Conservation (phyloP, 2,797 vertebrate species). For the Rhinatrema bivittatum region DNA sequence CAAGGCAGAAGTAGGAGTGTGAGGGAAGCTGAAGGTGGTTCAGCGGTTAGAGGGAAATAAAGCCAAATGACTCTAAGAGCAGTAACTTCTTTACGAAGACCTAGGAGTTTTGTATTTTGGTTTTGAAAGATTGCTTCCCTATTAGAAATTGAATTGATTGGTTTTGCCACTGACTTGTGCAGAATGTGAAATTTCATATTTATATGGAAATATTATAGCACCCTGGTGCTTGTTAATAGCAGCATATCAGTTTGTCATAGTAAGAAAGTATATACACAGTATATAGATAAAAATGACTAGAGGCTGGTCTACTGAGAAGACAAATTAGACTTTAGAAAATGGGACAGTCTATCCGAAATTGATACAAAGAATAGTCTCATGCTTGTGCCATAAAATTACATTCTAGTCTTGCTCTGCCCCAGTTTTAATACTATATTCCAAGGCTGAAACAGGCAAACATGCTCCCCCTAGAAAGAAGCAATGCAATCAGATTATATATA, state of each 20-base stretch:
- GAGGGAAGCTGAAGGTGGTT: too few species aligned
- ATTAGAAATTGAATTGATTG: conserved; percentile 22
- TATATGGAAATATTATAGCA: conserved; percentile 26
- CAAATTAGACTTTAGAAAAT: conserved; percentile 2
- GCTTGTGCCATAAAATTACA: neutral
- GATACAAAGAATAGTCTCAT: neutral
- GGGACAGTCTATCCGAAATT: conserved; percentile 1
- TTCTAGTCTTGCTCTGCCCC: neutral
- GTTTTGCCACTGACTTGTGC: conserved; percentile 15
- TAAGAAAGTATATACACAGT: conserved; percentile 1
- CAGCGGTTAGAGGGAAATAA: too few species aligned
- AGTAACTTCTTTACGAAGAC: too few species aligned
- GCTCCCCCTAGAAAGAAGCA: neutral
- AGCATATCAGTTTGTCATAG: conserved; percentile 20
- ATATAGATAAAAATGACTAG: too few species aligned
- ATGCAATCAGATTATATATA: conserved; percentile 7
- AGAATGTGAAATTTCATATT: conserved; percentile 30
- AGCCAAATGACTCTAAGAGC: too few species aligned
- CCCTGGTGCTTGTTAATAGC: conserved; percentile 9
- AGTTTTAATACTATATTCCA: neutral
- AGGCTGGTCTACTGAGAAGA: conserved; percentile 1
- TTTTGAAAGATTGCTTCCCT: conserved; percentile 20
- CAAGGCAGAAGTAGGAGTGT: too few species aligned
- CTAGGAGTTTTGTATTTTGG: too few species aligned
- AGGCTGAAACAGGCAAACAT: conserved; percentile 5